Evolutionary conservation across 2,888 invertebrate genomes (phyloP).

Genomic region (Drosophila diplacantha): DNA sequence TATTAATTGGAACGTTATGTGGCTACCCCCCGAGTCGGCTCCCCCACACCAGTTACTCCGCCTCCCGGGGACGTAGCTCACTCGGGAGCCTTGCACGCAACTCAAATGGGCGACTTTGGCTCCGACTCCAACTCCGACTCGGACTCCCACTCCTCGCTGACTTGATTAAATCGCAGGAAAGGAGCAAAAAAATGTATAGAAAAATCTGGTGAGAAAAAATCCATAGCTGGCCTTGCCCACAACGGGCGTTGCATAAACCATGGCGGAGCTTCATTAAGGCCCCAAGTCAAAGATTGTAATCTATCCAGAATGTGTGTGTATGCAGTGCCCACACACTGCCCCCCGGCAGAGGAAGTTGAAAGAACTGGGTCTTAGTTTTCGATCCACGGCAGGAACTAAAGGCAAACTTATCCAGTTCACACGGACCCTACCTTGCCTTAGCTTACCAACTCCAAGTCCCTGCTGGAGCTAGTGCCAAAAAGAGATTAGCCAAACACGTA

Average conservation of each 20-base stretch:
- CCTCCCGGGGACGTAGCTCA: constrained; percentile 9
- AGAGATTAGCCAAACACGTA: constrained; percentile 6
- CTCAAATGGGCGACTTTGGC: constrained; percentile 1
- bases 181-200: background rate
- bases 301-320: constrained; percentile 15
- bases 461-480: background rate
- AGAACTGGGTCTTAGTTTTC: background rate
- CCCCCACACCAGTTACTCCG: background rate
- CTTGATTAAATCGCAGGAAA: constrained; percentile 54
- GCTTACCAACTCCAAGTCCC: background rate
- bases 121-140: too few relatives aligned
- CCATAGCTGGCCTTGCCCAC: constrained; percentile 25
- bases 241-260: constrained; percentile 47
- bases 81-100: constrained; percentile 2
- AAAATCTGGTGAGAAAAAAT: constrained; percentile 30
- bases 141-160: background rate
- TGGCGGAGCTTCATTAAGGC: constrained; percentile 45
- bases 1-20: constrained; percentile 65
- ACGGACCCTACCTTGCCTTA: background rate
- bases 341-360: background rate
- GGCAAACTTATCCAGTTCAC: constrained; percentile 6
- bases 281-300: constrained; percentile 53
- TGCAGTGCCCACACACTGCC: background rate
- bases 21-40: constrained; percentile 26
- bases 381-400: constrained; percentile 1